A percentile compares a stretch with the other conserved stretches of the same genome.
Evolutionary conservation across 2,888 invertebrate genomes (phyloP).

Genomic region (Stenodera caucasica): DNA sequence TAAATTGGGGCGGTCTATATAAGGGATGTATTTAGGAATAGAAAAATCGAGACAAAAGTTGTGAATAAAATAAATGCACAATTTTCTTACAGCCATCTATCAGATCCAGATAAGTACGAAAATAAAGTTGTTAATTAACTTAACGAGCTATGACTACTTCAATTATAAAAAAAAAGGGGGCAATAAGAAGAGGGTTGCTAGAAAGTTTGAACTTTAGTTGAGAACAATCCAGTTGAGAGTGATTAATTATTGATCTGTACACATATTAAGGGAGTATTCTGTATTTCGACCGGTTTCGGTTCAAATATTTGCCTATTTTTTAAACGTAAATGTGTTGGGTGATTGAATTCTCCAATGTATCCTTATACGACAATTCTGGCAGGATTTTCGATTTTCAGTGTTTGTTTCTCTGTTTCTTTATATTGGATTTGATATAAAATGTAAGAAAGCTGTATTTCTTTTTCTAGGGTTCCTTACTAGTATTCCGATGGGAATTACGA

Average conservation of each 20-base stretch:
- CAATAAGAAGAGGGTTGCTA: constrained; percentile 6
- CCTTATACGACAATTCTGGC: constrained; percentile 1
- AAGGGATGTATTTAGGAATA: constrained; percentile 33
- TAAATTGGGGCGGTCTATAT: constrained; percentile 37
- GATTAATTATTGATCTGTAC: constrained; percentile 20
- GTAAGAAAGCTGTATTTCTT: not conserved
- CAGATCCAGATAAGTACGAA: constrained; percentile 38
- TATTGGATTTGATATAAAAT: constrained; percentile 4
- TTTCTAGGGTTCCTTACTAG: not conserved
- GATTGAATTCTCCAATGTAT: constrained; percentile 9
- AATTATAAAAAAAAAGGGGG: constrained; percentile 38
- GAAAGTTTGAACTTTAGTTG: not conserved
- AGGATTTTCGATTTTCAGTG: not conserved
- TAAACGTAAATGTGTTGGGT: constrained; percentile 1
- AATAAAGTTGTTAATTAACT: constrained; percentile 43
- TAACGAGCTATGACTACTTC: constrained; percentile 45
- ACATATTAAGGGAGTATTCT: not conserved
- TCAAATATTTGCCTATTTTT: no score
- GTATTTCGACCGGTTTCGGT: no score
- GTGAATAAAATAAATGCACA: constrained; percentile 39
- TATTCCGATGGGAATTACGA: constrained; percentile 3
- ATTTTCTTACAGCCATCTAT: constrained; percentile 21
- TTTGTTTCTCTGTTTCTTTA: not conserved
- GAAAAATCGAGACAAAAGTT: constrained; percentile 36
- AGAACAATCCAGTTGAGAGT: not conserved